Evolutionary conservation across 2,113 vertebrate species (phyloP).

Genomic region (Orientallactaga bullata): DNA sequence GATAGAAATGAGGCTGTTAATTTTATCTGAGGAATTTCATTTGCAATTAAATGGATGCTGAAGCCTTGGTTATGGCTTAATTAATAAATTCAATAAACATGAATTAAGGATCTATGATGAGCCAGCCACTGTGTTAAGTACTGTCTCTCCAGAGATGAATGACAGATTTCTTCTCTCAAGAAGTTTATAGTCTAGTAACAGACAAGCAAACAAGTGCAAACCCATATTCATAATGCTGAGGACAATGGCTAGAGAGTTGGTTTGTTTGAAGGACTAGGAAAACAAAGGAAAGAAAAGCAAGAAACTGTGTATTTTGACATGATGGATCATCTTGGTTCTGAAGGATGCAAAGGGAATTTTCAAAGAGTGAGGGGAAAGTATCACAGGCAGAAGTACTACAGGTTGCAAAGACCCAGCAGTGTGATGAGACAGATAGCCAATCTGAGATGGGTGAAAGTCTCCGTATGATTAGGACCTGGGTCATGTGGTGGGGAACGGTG

Average conservation of each 20-base stretch:
- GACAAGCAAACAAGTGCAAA: not conserved
- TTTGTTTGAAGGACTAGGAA: slow-evolving; percentile 68
- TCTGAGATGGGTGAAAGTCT: not conserved
- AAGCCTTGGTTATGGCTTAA: slow-evolving; percentile 80
- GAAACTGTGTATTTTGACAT: slow-evolving; percentile 5
- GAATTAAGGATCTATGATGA: slow-evolving; percentile 79
- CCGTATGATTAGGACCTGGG: not conserved
- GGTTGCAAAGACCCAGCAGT: not conserved
- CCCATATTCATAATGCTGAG: slow-evolving; percentile 38
- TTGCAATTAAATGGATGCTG: slow-evolving; percentile 80
- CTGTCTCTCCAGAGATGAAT: slow-evolving; percentile 66
- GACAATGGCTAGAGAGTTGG: slow-evolving; percentile 56
- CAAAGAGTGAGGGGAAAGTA: not conserved
- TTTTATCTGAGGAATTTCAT: slow-evolving; percentile 78
- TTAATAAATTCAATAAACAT: slow-evolving; percentile 81
- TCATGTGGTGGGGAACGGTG: rapidly evolving
- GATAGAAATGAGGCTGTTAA: slow-evolving; percentile 77
- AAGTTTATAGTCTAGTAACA: slow-evolving; percentile 57
- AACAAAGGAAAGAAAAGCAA: slow-evolving; percentile 53
- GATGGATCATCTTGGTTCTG: slow-evolving; percentile 50
- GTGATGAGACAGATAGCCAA: not conserved
- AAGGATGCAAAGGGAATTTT: slow-evolving; percentile 56
- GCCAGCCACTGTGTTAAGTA: slow-evolving; percentile 54
- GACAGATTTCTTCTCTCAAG: slow-evolving; percentile 53
- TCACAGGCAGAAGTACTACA: not conserved